Base-by-base conservation (phyloP, 2,888 invertebrate species). In the Scrobipalpa costella region DNA sequence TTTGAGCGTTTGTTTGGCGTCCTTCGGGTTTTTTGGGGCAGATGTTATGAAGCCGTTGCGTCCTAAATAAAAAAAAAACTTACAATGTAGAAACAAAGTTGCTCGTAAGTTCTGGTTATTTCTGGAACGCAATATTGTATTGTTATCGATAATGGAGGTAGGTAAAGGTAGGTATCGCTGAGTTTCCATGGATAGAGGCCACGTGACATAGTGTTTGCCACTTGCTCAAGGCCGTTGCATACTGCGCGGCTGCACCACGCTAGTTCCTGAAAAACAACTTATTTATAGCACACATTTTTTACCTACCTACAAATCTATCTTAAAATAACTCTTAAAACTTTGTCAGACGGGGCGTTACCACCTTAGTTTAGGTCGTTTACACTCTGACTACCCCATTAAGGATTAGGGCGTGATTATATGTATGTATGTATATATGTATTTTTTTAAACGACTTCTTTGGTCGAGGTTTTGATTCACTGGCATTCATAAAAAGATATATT, bases 261-360 rank as follows among this genome's bases (percentile, higher is more conserved):
- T 27, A 27, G 64, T 52, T 67, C 52, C 63, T 64, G 67, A 66
- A 61, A 63, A 57, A 69, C 68, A 66, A 65, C 66, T 64, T 72
- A 27, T 27, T 27, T 27, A n/a, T n/a, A n/a, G 27, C 27, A 27
- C 27, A 5, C 27, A 27, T 3, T 27, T 3, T 27, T 27, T 27
- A 27, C n/a, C n/a, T n/a, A n/a, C n/a, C n/a, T n/a, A n/a, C n/a
- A n/a, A n/a, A n/a, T n/a, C n/a, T n/a, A n/a, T n/a, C n/a, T n/a
- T n/a, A n/a, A n/a, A n/a, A n/a, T n/a, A n/a, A n/a, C n/a, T n/a
- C n/a, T n/a, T n/a, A n/a, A n/a, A n/a, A n/a, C n/a, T n/a, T n/a
- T n/a, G n/a, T n/a, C n/a, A n/a, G n/a, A n/a, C n/a, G n/a, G n/a
- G n/a, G n/a, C n/a, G n/a, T n/a, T n/a, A n/a, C n/a, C n/a, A n/a